Conservation (phyloP, 2,797 vertebrate species). For the Adrianichthys oophorus region DNA sequence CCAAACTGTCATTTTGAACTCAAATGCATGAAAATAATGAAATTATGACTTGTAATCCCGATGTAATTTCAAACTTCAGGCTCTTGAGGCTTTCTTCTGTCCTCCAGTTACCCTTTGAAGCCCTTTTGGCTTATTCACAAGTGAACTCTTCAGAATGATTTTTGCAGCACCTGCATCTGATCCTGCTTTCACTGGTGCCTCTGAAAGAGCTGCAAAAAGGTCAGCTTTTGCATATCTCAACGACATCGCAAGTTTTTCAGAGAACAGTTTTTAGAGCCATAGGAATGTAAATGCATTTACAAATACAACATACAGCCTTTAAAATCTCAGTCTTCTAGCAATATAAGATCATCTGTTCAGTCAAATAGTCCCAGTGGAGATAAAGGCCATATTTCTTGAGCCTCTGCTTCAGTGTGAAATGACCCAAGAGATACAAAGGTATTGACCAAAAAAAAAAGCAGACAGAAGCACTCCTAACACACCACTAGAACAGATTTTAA, state of each 20-base stretch:
- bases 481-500: not conserved
- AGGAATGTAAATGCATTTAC: not conserved
- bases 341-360: not conserved
- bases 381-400: not conserved
- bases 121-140: not conserved
- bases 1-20: too few species aligned
- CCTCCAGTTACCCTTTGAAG: not conserved
- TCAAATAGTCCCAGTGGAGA: not conserved
- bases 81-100: not conserved
- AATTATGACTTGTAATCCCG: too few species aligned
- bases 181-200: not conserved
- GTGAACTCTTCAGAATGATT: not conserved
- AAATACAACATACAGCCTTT: not conserved
- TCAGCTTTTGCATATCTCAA: not conserved
- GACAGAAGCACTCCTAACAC: slow-evolving; percentile 15
- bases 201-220: not conserved
- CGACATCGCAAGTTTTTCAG: not conserved
- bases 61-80: too few species aligned
- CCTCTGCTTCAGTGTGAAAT: not conserved
- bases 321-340: not conserved
- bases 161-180: not conserved
- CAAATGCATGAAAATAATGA: not conserved
- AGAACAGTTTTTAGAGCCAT: not conserved
- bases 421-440: not conserved
- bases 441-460: slow-evolving; percentile 1